These are phyloP conservation scores for Streptopelia turtur DNA, from an alignment of 2,797 vertebrate species.

Conservation along the genomic window DNA sequence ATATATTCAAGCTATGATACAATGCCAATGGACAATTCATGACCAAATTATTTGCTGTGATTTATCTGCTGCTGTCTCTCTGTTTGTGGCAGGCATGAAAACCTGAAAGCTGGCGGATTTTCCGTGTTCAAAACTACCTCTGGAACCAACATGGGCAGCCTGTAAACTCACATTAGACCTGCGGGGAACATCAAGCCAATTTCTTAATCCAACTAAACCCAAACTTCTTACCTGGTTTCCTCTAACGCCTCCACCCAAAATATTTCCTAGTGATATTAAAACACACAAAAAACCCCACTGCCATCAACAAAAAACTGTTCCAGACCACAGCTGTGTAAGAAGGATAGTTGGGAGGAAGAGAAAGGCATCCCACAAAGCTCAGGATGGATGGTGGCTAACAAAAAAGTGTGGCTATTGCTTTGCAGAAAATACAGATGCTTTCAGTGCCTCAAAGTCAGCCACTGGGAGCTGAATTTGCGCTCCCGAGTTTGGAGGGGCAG, in stretches of 20 bases:
- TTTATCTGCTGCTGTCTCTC: constrained; percentile 17
- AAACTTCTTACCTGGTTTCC: neutral
- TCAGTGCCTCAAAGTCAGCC: neutral
- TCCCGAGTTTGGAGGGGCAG: neutral
- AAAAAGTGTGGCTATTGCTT: neutral
- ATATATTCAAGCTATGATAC: constrained; percentile 62
- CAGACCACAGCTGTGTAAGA: neutral
- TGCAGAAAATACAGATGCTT: neutral
- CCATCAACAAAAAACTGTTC: neutral
- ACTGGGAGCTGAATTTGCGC: neutral
- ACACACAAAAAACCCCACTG: neutral
- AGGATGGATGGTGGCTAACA: neutral
- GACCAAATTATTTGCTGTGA: constrained; percentile 47
- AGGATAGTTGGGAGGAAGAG: neutral
- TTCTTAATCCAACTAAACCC: neutral
- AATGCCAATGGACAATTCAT: constrained; percentile 54
- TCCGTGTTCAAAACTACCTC: constrained; percentile 4
- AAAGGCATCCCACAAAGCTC: neutral
- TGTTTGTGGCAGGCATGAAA: neutral
- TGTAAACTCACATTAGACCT: neutral
- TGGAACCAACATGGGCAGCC: constrained; percentile 1
- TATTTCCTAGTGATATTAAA: neutral
- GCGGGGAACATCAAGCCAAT: neutral
- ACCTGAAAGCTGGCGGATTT: constrained; percentile 20
- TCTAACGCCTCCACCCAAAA: neutral